Base-by-base conservation (phyloP, 2,797 vertebrate genomes). In the Onychomys leucogaster region DNA sequence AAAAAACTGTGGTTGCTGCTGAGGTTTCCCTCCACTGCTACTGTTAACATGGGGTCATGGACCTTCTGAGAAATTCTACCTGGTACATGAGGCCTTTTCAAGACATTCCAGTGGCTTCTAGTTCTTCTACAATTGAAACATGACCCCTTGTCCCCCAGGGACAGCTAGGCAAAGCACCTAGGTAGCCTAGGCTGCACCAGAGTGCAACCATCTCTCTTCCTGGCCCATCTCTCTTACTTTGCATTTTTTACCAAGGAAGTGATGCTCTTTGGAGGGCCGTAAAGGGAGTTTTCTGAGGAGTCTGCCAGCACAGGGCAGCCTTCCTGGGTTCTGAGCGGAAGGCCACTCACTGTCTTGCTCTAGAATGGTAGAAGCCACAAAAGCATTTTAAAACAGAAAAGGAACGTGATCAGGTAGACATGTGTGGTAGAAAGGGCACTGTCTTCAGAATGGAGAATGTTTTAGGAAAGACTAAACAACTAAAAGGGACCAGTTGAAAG, bases 1-100 rank as follows among this genome's bases (percentile, higher is more conserved):
- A 65, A 34, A 76, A 80, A 29, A 23, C 85, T 81, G 29, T n/a
- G 23, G 76, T 63, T 23, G 21, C 71, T 37, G 1, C 0, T 21
- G 49, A 71, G 65, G 8, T 46, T 2, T 80, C 11, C 11, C 10
- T 32, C 76, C 0, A 0, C 10, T 34, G 3, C 32, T 37, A 32
- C 41, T 37, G 73, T 25, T 63, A 83, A 88, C 90, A 80, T 76
- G 69, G 80, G 59, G 61, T 91, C 95, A 46, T 84, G 46, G 41
- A 86, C 77, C 13, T 43, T 63, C 55, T 61, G 73, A 93, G 71
- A 90, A 49, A 46, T 59, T 65, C 25, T 71, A 46, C 83, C 0
- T 8, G 23, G n/a, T 32, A 21, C 6, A 1, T 63, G 34, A 27
- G 46, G n/a, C 55, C 27, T 89, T 92, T 83, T 84, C 59, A n/a